Evolutionary conservation across 37 sponge, comb jelly and placozoan species (phyloP), one percentile per base, ranked within the genome.

Genomic region (Aplysina aerophoba): DNA sequence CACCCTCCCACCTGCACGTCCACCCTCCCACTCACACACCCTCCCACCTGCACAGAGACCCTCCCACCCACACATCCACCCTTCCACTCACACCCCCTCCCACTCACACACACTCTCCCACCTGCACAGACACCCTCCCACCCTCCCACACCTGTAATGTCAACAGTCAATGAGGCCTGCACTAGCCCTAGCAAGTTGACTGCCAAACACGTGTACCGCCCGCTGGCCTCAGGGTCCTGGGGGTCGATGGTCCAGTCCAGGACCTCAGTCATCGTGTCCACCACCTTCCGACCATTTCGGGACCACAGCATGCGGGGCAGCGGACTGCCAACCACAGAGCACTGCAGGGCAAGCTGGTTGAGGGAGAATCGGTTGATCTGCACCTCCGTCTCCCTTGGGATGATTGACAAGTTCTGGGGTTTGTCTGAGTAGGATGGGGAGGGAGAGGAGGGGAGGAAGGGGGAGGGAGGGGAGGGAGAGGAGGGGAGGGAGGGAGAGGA

Each of bases 221-320:
- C 78, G n/a, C n/a, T 53, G 15, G 78, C 44, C 44, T 40, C 21
- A 16, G 54, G 54, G 3, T 44, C 3, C 44, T 24, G 41, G 25
- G 78, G 78, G 54, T 53, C 25, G 11, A 75, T 75, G 25, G 20
- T 36, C 54, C 54, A 50, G 15, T 11, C n/a, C 22, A 75, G 44
- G 0, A 16, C n/a, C 53, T 41, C n/a, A 1, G 78, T 41, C 16
- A 36, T 19, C n/a, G 2, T 1, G 1, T 21, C 3, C 16, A 19
- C 54, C n/a, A 75, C 50, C 37, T 17, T 24, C 25, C 1, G 25
- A n/a, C 78, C 78, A 41, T 75, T 11, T 24, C 54, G 6, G 21
- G 37, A 31, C 78, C 78, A 75, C 54, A 75, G 22, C 78, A 75
- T 40, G 78, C 24, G 1, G 54, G 78, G 78, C 54, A 41, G 25